phyloP scores from a whole-genome alignment of 2,797 vertebrate species.

The Lophotriccus pileatus region DNA sequence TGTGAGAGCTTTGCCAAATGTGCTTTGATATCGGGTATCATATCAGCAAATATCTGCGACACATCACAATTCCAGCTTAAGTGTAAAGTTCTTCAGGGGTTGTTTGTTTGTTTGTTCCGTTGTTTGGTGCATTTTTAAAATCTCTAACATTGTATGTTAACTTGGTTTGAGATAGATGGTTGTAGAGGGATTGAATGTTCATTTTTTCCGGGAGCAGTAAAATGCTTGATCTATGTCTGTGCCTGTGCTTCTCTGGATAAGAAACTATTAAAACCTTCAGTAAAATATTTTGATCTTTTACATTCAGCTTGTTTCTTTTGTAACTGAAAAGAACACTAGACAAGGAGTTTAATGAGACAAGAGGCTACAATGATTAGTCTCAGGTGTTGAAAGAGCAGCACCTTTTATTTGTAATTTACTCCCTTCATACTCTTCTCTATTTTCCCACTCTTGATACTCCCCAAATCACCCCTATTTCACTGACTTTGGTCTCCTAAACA shows the following conservation, averaged over 20 bases:
- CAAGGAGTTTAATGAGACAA: not conserved
- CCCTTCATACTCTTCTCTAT: not conserved
- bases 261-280: not conserved
- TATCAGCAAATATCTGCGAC: not conserved
- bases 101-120: not conserved
- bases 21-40: not conserved
- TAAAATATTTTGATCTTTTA: slow-evolving; percentile 1
- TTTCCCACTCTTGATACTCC: not conserved
- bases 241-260: not conserved
- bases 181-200: not conserved
- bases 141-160: not conserved
- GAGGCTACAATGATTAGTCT: not conserved
- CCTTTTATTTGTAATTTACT: not conserved
- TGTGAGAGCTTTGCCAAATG: not conserved
- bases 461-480: not conserved
- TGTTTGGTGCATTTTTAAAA: not conserved
- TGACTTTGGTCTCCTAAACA: not conserved
- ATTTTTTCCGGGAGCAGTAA: not conserved
- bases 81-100: not conserved
- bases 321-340: not conserved
- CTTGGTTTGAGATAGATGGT: not conserved
- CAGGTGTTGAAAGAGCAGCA: not conserved
- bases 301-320: not conserved
- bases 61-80: not conserved
- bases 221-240: not conserved